phyloP scores from a whole-genome alignment of 2,888 invertebrate genomes.

The Xylophagus ater region DNA sequence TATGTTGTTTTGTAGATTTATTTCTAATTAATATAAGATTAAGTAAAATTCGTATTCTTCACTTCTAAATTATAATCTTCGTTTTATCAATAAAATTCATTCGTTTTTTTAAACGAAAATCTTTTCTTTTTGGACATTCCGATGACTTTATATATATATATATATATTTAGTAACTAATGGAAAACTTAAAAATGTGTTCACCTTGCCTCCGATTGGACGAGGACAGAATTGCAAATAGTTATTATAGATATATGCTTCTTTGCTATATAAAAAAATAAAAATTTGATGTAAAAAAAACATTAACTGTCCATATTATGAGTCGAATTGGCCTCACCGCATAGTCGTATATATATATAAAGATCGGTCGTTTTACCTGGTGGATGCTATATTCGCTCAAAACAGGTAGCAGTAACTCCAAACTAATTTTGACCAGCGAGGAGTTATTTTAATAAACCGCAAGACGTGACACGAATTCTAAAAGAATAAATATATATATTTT shows the following conservation, averaged over 20 bases:
- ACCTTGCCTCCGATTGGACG: slow-evolving; percentile 10
- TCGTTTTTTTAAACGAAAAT: too few relatives aligned
- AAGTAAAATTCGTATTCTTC: too few relatives aligned
- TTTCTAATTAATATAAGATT: too few relatives aligned
- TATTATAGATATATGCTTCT: slow-evolving; percentile 7
- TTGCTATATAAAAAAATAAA: slow-evolving; percentile 4
- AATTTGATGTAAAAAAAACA: slow-evolving; percentile 1
- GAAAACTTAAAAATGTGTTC: slow-evolving; percentile 7
- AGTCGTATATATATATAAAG: not conserved
- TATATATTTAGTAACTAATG: too few relatives aligned
- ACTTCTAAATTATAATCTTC: too few relatives aligned
- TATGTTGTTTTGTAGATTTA: too few relatives aligned
- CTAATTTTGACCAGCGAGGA: slow-evolving; percentile 22
- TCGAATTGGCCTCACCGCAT: not conserved
- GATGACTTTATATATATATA: too few relatives aligned
- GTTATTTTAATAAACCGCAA: slow-evolving; percentile 40
- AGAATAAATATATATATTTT: too few relatives aligned
- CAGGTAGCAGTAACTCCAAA: slow-evolving; percentile 12
- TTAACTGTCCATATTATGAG: not conserved
- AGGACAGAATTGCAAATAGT: slow-evolving; percentile 6
- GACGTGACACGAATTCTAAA: slow-evolving; percentile 36
- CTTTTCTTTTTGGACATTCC: too few relatives aligned
- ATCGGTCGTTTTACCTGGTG: slow-evolving; percentile 2
- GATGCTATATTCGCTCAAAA: slow-evolving; percentile 7
- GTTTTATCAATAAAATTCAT: too few relatives aligned